Evolutionary conservation across 1,140 invertebrate genomes (phyloP).

Genomic region (Trachelipus rathkii): DNA sequence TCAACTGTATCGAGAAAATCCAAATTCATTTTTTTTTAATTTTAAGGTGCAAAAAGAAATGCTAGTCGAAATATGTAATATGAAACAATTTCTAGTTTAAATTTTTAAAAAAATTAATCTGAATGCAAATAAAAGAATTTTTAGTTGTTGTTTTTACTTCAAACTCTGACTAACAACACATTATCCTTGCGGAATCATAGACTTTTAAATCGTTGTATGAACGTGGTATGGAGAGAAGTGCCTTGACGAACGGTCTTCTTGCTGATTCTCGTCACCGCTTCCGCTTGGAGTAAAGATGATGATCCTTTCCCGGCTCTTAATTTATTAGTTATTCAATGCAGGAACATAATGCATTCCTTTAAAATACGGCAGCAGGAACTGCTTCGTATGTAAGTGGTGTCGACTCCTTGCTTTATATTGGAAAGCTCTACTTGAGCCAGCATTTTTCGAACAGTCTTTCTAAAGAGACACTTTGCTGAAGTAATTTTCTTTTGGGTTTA

Average conservation of each 20-base stretch:
- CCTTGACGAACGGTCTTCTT: constrained; percentile 16
- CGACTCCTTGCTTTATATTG: neutral
- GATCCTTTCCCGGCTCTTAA: constrained; percentile 34
- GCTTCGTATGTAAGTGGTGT: neutral
- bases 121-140: too few relatives aligned
- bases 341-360: constrained; percentile 22
- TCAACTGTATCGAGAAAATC: too few relatives aligned
- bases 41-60: too few relatives aligned
- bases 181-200: constrained; percentile 44
- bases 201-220: constrained; percentile 40
- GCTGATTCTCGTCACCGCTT: constrained; percentile 27
- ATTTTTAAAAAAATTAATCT: too few relatives aligned
- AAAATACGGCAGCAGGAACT: constrained; percentile 13
- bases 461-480: too few relatives aligned
- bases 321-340: constrained; percentile 25
- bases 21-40: too few relatives aligned
- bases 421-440: neutral
- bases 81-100: too few relatives aligned
- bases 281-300: constrained; percentile 25
- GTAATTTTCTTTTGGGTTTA: too few relatives aligned
- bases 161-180: too few relatives aligned
- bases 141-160: too few relatives aligned
- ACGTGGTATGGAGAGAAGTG: constrained; percentile 23
- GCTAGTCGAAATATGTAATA: too few relatives aligned
- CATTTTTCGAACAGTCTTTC: too few relatives aligned